Base-by-base conservation (phyloP, 2,113 vertebrate genomes). In the Cisticola juncidis region DNA sequence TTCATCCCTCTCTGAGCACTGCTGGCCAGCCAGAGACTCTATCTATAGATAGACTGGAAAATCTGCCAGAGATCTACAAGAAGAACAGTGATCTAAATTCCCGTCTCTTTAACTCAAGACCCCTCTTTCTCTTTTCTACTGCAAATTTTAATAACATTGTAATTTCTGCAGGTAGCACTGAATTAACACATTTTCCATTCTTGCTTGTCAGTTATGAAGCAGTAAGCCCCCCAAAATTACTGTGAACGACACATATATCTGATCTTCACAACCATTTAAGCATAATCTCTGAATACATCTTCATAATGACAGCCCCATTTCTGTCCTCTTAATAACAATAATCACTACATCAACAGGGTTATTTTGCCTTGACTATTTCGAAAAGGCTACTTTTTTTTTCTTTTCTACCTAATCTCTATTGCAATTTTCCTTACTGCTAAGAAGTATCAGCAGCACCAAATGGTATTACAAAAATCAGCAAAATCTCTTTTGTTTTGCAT, bases 241-340 rank as follows among this genome's bases (percentile, higher is more conserved):
- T 61, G 71, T 86, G 81, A 93, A 81, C 3, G 53, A 90, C 85
- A 92, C 53, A 79, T 35, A 40, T 28, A 92, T 80, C 71, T 92
- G 76, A 96, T 94, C 81, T 82, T 96, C 79, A 88, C 71, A 92
- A 94, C 60, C 88, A 96, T 90, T 97, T 93, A 97, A 94, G 82
- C 72, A 74, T 81, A 90, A 96, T 91, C 82, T 86, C 56, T 5
- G 29, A 81, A 96, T 86, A 92, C 86, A 92, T 95, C 93, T 96
- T 96, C 95, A 93, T 88, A 96, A 95, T 95, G 94, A 96, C 94
- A 97, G 93, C 50, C 72, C 88, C 72, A 96, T 96, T 96, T 96
- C 70, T 90, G 86, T 86, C 90, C 79, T 92, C 80, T 95, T 96
- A 96, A 94, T 92, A 97, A 96, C 94, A 96, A 95, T 92, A 96